phyloP scores from a whole-genome alignment of 2,888 invertebrate species.

The Trachelus troglodyta region DNA sequence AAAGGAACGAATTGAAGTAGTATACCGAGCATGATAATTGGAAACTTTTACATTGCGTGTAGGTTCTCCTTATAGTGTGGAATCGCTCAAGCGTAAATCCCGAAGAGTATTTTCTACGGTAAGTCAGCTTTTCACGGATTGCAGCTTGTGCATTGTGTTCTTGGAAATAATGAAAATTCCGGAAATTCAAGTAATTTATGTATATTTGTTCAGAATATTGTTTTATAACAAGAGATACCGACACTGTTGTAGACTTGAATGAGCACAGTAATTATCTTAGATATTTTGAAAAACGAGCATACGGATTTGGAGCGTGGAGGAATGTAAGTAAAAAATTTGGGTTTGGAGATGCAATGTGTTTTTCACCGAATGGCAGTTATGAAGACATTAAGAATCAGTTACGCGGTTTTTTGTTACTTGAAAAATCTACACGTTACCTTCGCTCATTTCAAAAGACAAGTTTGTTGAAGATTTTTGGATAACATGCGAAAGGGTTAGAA shows the following conservation, averaged over 20 bases:
- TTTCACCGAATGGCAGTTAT: background rate
- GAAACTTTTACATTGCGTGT: conserved; percentile 47
- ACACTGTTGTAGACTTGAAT: background rate
- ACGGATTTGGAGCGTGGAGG: background rate
- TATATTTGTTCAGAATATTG: background rate
- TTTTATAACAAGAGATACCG: background rate
- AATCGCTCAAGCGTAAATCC: conserved; percentile 40
- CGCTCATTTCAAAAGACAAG: background rate
- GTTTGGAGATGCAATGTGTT: background rate
- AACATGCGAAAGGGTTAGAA: background rate
- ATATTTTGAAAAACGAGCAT: background rate
- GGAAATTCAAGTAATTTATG: background rate
- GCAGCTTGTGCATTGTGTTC: background rate
- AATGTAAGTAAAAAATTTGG: background rate
- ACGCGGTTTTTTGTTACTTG: background rate
- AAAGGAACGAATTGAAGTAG: conserved; percentile 29
- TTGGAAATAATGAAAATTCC: background rate
- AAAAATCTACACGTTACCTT: background rate
- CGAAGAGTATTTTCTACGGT: conserved; percentile 41
- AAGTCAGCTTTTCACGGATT: background rate
- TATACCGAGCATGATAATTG: conserved; percentile 41
- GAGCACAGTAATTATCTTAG: background rate
- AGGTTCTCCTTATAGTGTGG: conserved; percentile 10
- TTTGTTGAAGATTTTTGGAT: background rate
- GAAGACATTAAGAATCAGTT: conserved; percentile 3